A percentile compares a stretch with the other conserved stretches of the same genome.
Evolutionary conservation across 1,140 invertebrate genomes (phyloP).

Genomic region (Halesus radiatus): DNA sequence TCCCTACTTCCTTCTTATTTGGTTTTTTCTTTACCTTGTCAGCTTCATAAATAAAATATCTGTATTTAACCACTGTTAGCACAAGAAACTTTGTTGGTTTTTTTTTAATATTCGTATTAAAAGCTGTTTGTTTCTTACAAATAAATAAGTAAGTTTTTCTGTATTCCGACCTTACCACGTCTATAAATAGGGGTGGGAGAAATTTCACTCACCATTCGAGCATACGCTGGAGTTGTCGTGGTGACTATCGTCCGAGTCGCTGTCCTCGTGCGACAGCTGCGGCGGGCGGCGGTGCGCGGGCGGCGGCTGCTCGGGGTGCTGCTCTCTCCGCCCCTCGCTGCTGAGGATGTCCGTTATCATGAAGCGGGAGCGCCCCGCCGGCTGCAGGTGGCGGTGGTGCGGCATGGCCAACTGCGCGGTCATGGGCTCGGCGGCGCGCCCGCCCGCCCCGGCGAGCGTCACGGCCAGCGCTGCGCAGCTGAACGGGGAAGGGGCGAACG

Average conservation of each 20-base stretch:
- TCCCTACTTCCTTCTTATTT: too few relatives aligned
- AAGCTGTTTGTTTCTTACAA: too few relatives aligned
- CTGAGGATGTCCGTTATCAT: slow-evolving; percentile 86
- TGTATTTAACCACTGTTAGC: too few relatives aligned
- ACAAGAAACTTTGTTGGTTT: too few relatives aligned
- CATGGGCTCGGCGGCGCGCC: slow-evolving; percentile 24
- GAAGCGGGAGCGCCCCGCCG: slow-evolving; percentile 78
- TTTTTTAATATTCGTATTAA: too few relatives aligned
- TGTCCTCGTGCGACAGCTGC: slow-evolving; percentile 42
- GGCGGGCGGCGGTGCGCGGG: slow-evolving; percentile 62
- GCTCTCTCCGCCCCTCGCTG: slow-evolving; percentile 60
- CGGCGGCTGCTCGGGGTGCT: slow-evolving; percentile 60
- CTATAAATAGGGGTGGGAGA: too few relatives aligned
- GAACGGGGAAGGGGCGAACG: background rate
- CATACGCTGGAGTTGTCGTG: slow-evolving; percentile 55
- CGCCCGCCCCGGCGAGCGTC: slow-evolving; percentile 42
- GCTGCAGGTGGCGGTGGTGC: slow-evolving; percentile 55
- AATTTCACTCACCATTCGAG: slow-evolving; percentile 50
- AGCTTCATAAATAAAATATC: too few relatives aligned
- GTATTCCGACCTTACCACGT: too few relatives aligned
- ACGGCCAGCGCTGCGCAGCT: slow-evolving; percentile 33
- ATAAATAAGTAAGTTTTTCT: too few relatives aligned
- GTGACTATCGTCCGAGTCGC: slow-evolving; percentile 53
- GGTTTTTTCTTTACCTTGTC: too few relatives aligned
- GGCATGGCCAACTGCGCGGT: slow-evolving; percentile 51